phyloP scores from a whole-genome alignment of 2,113 vertebrate genomes.

The Sigmodon hispidus region DNA sequence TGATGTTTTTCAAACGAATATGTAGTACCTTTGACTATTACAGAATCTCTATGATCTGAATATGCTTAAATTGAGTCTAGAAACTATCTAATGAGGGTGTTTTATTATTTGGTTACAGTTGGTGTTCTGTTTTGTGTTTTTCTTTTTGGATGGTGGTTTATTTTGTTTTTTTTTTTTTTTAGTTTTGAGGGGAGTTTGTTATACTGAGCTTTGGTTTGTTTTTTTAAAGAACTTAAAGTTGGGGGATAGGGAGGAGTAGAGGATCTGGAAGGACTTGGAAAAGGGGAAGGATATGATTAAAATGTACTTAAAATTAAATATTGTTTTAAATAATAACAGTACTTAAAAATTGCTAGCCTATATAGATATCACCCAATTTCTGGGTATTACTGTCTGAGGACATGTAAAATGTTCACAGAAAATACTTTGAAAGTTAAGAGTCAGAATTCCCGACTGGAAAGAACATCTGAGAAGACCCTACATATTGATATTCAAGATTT shows the following conservation, averaged over 20 bases:
- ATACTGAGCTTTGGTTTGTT: neutral
- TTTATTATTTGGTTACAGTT: neutral
- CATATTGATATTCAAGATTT: conserved; percentile 36
- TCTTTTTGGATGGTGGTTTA: neutral
- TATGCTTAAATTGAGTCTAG: neutral
- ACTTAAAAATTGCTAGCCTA: neutral
- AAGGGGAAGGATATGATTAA: neutral
- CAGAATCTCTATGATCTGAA: neutral
- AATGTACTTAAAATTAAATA: neutral
- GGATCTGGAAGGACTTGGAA: neutral
- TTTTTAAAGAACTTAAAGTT: neutral
- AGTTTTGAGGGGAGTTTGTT: neutral
- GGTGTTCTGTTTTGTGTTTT: neutral
- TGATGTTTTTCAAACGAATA: conserved; percentile 31
- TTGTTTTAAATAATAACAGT: neutral
- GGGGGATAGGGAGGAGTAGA: neutral
- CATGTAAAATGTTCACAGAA: neutral
- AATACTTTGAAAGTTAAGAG: conserved; percentile 18
- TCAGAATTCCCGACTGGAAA: conserved; percentile 1
- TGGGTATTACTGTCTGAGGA: neutral
- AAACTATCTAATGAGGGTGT: neutral
- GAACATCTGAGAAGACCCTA: neutral
- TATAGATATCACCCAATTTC: neutral
- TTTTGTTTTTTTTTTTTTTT: neutral
- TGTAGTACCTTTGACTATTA: neutral